Evolutionary conservation across 1,140 invertebrate genomes (phyloP).

Genomic region (Acyrthosiphon pisum): DNA sequence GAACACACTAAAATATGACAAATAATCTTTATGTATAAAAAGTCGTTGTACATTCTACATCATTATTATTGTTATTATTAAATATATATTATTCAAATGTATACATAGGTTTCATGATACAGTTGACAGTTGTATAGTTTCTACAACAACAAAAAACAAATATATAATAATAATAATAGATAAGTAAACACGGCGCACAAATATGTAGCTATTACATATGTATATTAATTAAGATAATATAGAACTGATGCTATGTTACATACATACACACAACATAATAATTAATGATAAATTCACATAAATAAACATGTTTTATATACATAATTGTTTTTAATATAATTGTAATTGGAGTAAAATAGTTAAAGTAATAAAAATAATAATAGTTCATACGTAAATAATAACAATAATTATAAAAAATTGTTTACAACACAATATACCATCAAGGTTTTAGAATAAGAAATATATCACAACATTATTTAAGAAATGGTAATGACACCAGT

Average conservation of each 20-base stretch:
- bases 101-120: not conserved
- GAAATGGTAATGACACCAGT: not conserved
- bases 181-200: slow-evolving; percentile 2
- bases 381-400: slow-evolving; percentile 7
- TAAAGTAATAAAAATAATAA: slow-evolving; percentile 30
- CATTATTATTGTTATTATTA: slow-evolving; percentile 17
- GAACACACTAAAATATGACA: not conserved
- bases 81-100: not conserved
- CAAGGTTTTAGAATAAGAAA: not conserved
- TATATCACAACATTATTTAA: slow-evolving; percentile 20
- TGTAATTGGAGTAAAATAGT: not conserved
- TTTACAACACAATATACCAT: slow-evolving; percentile 15
- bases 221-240: slow-evolving; percentile 31
- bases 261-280: slow-evolving; percentile 18
- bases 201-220: not conserved
- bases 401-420: not conserved
- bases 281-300: not conserved
- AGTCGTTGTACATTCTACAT: slow-evolving; percentile 15
- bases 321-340: not conserved
- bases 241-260: not conserved
- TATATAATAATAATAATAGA: not conserved
- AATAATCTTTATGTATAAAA: slow-evolving; percentile 19
- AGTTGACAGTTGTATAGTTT: not conserved
- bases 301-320: slow-evolving; percentile 18
- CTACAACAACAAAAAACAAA: not conserved